These are phyloP conservation scores for Alexandromys fortis DNA, from an alignment of 2,113 vertebrate genomes.

Conservation along the genomic window DNA sequence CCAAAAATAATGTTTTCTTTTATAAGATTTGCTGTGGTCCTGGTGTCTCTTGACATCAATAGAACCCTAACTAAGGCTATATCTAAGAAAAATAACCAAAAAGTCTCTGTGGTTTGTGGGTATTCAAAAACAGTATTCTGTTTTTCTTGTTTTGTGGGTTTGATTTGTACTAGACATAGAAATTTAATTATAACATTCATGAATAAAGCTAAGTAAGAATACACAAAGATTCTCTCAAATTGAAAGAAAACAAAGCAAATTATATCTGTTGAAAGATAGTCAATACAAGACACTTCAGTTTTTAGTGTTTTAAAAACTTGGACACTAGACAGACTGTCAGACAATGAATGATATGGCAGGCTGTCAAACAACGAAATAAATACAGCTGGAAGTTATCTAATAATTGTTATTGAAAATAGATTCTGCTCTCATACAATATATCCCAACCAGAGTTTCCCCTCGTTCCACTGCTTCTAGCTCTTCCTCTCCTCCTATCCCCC, in stretches of 20 bases:
- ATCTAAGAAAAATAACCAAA: not conserved
- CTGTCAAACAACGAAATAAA: not conserved
- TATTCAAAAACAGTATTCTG: not conserved
- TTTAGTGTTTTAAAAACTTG: not conserved
- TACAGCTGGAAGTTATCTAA: not conserved
- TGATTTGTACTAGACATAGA: not conserved
- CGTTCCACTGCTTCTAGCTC: not conserved
- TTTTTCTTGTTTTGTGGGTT: not conserved
- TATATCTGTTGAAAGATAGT: not conserved
- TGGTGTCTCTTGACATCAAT: not conserved
- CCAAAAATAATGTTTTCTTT: not conserved
- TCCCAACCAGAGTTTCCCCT: not conserved
- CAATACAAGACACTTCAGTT: not conserved
- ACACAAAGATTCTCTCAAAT: not conserved
- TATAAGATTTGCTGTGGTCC: not conserved
- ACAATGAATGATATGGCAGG: not conserved
- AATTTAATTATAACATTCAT: constrained; percentile 24
- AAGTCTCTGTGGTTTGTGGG: not conserved
- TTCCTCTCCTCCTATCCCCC: not conserved
- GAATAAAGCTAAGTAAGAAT: constrained; percentile 6
- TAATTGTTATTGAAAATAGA: not conserved
- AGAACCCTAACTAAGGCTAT: not conserved
- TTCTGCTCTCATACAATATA: not conserved
- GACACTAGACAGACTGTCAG: not conserved
- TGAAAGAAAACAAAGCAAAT: not conserved